phyloP scores from a whole-genome alignment of 2,797 vertebrate genomes.

The Chaetophractus vellerosus region DNA sequence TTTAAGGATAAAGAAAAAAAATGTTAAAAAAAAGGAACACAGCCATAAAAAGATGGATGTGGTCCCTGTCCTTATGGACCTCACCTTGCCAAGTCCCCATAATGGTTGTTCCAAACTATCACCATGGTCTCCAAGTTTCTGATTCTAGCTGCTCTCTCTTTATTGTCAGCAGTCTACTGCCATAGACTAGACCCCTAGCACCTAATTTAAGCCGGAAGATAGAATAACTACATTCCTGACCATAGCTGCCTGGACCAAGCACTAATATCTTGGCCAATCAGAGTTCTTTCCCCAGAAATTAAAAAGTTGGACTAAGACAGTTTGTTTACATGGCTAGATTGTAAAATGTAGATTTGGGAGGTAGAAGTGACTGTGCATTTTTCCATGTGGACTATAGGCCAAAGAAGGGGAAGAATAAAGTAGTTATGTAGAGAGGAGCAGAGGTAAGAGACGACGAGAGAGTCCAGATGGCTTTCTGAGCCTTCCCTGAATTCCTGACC shows the following conservation, averaged over 20 bases:
- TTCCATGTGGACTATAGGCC: not conserved
- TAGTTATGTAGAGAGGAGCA: not conserved
- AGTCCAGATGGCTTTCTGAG: not conserved
- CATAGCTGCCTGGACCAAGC: not conserved
- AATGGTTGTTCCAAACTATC: not conserved
- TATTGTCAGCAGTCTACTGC: not conserved
- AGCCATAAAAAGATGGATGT: not conserved
- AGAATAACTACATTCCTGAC: not conserved
- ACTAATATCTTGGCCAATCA: not conserved
- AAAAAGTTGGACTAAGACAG: not conserved
- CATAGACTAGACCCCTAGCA: not conserved
- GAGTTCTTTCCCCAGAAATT: not conserved
- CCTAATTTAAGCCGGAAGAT: not conserved
- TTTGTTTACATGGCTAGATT: not conserved
- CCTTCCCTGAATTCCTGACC: not conserved
- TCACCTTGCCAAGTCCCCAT: not conserved
- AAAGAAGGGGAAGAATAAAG: constrained; percentile 3
- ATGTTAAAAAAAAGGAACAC: not conserved
- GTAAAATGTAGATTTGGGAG: not conserved
- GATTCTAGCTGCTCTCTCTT: not conserved
- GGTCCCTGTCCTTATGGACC: not conserved
- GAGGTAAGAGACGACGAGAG: not conserved
- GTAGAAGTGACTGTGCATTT: not conserved
- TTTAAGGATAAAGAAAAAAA: too few relatives aligned
- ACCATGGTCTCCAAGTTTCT: not conserved